Base-by-base conservation (phyloP, 2,888 invertebrate genomes). In the Drosophila kuntzei region DNA sequence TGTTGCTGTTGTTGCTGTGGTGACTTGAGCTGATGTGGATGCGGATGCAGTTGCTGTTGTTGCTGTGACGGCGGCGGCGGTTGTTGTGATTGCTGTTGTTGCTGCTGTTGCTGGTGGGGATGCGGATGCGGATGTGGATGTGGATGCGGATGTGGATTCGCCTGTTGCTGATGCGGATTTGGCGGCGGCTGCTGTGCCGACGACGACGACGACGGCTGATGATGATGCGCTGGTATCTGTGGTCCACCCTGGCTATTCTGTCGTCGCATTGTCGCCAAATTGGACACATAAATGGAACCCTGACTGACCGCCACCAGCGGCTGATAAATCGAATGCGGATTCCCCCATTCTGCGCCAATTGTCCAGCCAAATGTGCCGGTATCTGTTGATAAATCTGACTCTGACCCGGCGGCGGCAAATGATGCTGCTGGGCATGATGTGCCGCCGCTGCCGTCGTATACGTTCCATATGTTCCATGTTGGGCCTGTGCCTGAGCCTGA, bases 31-130 rank as follows among this genome's bases (percentile, higher is more conserved):
- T 83, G 54, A 89, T 79, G 58, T 68, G 75, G 84, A 69, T 79
- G 83, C 54, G 64, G 78, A 65, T 88, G 90, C 64, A 94, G 93
- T 93, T 94, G 93, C 93, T 82, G 80, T 90, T 91, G 93, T 14
- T 58, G 58, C 37, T 76, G 77, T 22, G 80, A 72, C 25, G 79
- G 84, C 32, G 78, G 81, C 22, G 74, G 79, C 49, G 76, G 82
- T 43, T 78, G 80, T 27, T 79, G 68, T 25, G 22, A 14, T 14
- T 55, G 54, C 36, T 64, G 71, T 43, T 80, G 87, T 25, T 79
- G 83, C 47, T 80, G 82, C 49, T 74, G 88, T 60, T 81, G 79
- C 59, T 79, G 71, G 14, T 72, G 68, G 22, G 49, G 36, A 36
- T 72, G 72, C 16, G 63, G 84, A 29, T 81, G 84, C 8, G 37